Conservation (phyloP, 2,888 invertebrate genomes). For the Escarpia spicata region DNA sequence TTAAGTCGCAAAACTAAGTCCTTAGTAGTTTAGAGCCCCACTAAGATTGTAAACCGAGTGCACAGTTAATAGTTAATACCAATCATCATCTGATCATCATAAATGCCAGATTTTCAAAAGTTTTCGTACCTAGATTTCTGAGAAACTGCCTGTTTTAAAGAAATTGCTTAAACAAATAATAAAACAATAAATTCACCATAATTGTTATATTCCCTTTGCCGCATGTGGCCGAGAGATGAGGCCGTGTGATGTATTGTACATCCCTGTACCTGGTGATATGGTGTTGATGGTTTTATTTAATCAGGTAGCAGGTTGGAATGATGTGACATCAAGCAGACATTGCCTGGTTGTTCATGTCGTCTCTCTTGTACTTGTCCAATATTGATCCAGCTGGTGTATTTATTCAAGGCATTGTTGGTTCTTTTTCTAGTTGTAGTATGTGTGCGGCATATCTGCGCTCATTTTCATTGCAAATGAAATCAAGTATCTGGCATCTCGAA, state of each 20-base stretch:
- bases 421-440: background rate
- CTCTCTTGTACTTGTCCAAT: background rate
- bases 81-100: background rate
- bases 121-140: background rate
- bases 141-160: background rate
- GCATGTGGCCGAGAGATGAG: background rate
- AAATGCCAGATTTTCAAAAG: background rate
- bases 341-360: background rate
- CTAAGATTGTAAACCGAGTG: background rate
- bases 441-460: background rate
- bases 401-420: background rate
- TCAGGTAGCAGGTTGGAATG: background rate
- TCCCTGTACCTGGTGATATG: background rate
- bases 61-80: background rate
- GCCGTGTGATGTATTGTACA: background rate
- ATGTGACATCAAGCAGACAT: background rate
- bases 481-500: background rate
- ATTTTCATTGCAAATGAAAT: slow-evolving; percentile 16
- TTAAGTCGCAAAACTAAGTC: too few species aligned
- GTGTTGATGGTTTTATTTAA: background rate
- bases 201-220: background rate
- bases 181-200: background rate
- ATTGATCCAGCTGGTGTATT: background rate
- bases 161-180: background rate
- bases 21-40: background rate